These are phyloP conservation scores for Peribatodes rhomboidaria DNA, from an alignment of 2,888 invertebrate species.

Conservation along the genomic window DNA sequence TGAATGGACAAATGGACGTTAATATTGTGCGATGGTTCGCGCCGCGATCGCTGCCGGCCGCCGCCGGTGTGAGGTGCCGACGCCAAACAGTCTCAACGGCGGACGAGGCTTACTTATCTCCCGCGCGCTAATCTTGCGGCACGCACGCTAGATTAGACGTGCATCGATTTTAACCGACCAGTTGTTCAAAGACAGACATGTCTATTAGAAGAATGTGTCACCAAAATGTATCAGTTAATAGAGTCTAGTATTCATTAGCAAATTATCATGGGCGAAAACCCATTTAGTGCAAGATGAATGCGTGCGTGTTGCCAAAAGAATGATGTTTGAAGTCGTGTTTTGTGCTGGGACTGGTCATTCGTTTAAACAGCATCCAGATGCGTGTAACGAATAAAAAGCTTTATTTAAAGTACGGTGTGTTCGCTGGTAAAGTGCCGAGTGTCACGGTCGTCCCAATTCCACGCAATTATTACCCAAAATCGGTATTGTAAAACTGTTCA, in stretches of 20 bases:
- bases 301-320: constrained; percentile 1
- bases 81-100: constrained; percentile 72
- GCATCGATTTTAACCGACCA: constrained; percentile 38
- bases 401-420: constrained; percentile 29
- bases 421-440: constrained; percentile 24
- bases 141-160: constrained; percentile 45
- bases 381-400: constrained; percentile 32
- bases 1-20: constrained; percentile 49
- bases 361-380: constrained; percentile 25
- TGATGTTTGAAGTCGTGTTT: constrained; percentile 15
- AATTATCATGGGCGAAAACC: neutral
- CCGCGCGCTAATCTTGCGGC: constrained; percentile 52
- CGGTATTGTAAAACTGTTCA: constrained; percentile 53
- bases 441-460: constrained; percentile 56
- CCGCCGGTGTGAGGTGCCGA: constrained; percentile 49
- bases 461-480: constrained; percentile 66
- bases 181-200: neutral
- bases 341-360: constrained; percentile 25
- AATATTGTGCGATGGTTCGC: constrained; percentile 29
- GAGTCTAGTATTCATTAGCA: neutral
- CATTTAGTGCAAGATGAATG: neutral
- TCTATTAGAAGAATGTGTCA: neutral
- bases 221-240: neutral
- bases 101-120: constrained; percentile 53
- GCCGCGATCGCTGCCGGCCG: constrained; percentile 24